phyloP scores from a whole-genome alignment of 2,888 invertebrate species.

The Eubasilissa splendida region DNA sequence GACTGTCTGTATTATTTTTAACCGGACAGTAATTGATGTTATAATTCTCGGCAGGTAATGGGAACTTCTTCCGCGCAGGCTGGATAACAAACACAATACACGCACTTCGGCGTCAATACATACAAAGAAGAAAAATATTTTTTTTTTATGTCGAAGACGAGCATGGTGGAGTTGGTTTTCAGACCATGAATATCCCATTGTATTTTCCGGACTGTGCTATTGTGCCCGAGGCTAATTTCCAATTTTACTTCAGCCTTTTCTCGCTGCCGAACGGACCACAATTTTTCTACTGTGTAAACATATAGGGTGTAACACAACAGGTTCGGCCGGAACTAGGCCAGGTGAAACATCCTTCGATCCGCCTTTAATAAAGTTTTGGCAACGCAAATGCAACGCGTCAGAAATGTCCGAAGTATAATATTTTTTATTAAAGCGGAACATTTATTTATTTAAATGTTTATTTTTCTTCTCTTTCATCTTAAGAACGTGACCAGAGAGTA shows the following conservation, averaged over 20 bases:
- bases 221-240: slow-evolving; percentile 31
- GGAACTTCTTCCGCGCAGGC: not conserved
- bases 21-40: slow-evolving; percentile 24
- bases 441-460: too few relatives aligned
- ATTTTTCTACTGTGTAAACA: not conserved
- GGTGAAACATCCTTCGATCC: not conserved
- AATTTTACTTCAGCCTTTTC: slow-evolving; percentile 34
- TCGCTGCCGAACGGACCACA: not conserved
- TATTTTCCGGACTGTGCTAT: slow-evolving; percentile 13
- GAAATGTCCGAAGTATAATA: too few relatives aligned
- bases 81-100: slow-evolving; percentile 15
- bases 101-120: too few relatives aligned
- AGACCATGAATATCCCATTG: slow-evolving; percentile 39
- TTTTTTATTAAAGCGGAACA: too few relatives aligned
- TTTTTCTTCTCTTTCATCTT: too few relatives aligned
- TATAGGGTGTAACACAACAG: not conserved
- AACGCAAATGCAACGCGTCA: too few relatives aligned
- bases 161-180: slow-evolving; percentile 8
- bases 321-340: not conserved
- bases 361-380: not conserved
- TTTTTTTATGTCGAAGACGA: slow-evolving; percentile 24
- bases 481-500: too few relatives aligned
- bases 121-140: not conserved
- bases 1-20: not conserved
- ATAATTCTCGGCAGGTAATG: slow-evolving; percentile 9